These are phyloP conservation scores for Leptobrachium leishanense DNA, from an alignment of 2,113 vertebrate genomes.

Conservation along the genomic window DNA sequence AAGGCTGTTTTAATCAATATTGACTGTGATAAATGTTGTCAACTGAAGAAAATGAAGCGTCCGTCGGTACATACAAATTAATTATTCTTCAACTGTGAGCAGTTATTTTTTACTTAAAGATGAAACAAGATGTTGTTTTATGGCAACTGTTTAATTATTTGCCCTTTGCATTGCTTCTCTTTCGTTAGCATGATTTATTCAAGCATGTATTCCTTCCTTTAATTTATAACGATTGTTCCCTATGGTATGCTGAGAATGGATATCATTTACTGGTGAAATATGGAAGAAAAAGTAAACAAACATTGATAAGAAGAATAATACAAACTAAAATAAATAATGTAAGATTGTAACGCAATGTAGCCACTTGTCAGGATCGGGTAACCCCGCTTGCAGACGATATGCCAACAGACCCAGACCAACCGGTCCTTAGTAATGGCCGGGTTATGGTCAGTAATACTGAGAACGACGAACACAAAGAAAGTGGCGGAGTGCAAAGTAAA, in stretches of 20 bases:
- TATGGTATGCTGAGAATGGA: conserved; percentile 9
- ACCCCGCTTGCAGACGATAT: too few relatives aligned
- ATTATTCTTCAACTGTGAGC: not conserved
- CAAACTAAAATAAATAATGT: conserved; percentile 17
- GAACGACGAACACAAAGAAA: too few relatives aligned
- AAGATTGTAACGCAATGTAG: too few relatives aligned
- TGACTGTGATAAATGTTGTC: not conserved
- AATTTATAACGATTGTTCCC: conserved; percentile 18
- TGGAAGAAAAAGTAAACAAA: conserved; percentile 3
- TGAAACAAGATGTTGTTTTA: conserved; percentile 29
- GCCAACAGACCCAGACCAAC: too few relatives aligned
- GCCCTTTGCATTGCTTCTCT: conserved; percentile 27
- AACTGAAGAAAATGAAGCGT: not conserved
- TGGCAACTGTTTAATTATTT: conserved; percentile 26
- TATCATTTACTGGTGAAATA: conserved; percentile 7
- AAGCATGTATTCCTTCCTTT: conserved; percentile 1
- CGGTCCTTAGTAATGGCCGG: too few relatives aligned
- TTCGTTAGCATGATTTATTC: conserved; percentile 36
- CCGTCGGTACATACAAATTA: not conserved
- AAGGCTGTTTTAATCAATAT: not conserved
- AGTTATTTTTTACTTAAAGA: conserved; percentile 8
- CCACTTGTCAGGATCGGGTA: too few relatives aligned
- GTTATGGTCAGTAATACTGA: too few relatives aligned
- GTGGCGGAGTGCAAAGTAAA: not conserved
- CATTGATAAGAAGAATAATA: conserved; percentile 1